Conservation (phyloP, 2,888 invertebrate genomes). For the Drosophila atripex region DNA sequence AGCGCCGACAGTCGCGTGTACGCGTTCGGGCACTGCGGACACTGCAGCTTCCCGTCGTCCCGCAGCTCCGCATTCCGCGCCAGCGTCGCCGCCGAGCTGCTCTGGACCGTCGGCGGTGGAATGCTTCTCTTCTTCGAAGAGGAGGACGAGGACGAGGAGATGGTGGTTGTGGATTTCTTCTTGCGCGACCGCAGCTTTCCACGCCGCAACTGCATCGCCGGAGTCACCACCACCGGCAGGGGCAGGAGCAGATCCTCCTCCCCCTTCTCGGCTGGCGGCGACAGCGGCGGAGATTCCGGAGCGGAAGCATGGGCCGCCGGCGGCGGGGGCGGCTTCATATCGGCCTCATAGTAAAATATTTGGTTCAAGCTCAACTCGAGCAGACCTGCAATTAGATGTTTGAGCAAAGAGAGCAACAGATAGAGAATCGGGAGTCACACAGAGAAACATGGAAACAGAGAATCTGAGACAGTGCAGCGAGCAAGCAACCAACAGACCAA, state of each 20-base stretch:
- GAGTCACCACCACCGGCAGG: conserved; percentile 3
- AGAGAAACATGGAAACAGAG: conserved; percentile 11
- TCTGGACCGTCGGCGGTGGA: conserved; percentile 38
- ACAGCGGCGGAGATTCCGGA: conserved; percentile 14
- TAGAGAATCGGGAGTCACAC: conserved; percentile 34
- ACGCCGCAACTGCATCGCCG: conserved; percentile 48
- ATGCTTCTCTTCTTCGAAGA: conserved; percentile 14
- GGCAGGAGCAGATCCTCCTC: conserved; percentile 7
- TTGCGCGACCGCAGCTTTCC: conserved; percentile 62
- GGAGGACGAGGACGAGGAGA: background rate
- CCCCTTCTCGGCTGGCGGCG: conserved; percentile 16
- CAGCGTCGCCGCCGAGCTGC: conserved; percentile 63
- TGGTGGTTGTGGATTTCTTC: conserved; percentile 36
- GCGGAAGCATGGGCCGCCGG: conserved; percentile 1
- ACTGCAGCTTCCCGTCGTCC: conserved; percentile 68
- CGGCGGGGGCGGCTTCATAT: conserved; percentile 27
- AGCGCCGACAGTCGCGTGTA: conserved; percentile 69
- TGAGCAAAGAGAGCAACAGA: conserved; percentile 53
- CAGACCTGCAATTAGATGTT: conserved; percentile 68
- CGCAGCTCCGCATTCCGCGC: conserved; percentile 64
- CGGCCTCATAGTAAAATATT: conserved; percentile 61
- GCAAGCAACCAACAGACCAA: background rate
- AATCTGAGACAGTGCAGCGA: conserved; percentile 8
- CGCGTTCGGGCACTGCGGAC: conserved; percentile 67
- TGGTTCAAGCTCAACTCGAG: conserved; percentile 70